Evolutionary conservation across 2,888 invertebrate genomes (phyloP).

Genomic region (Vandiemenella viatica): DNA sequence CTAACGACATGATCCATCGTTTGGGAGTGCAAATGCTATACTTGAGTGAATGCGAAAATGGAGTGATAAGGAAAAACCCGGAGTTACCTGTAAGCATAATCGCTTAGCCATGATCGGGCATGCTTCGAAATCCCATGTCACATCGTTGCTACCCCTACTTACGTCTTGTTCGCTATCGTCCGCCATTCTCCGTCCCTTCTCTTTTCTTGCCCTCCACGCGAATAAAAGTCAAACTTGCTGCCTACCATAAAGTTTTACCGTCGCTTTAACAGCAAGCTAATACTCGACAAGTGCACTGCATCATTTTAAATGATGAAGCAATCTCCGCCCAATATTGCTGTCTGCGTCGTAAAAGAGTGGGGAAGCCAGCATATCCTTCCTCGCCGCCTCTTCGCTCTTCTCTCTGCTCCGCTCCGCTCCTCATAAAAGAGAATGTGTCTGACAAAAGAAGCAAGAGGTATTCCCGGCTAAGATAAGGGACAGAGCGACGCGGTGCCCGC

Average conservation of each 20-base stretch:
- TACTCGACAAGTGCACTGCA: conserved; percentile 5
- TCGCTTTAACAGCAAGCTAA: conserved; percentile 4
- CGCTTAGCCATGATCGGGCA: too few relatives aligned
- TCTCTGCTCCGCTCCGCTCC: neutral
- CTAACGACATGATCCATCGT: too few relatives aligned
- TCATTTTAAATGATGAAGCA: conserved; percentile 5
- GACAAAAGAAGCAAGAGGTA: neutral
- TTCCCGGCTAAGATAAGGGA: too few relatives aligned
- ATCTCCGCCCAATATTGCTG: conserved; percentile 4
- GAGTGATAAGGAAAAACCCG: too few relatives aligned
- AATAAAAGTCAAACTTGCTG: neutral
- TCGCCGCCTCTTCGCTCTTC: neutral
- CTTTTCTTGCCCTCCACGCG: neutral
- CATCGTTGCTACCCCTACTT: too few relatives aligned
- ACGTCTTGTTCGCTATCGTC: too few relatives aligned
- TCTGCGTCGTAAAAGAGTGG: conserved; percentile 1
- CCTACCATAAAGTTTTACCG: conserved; percentile 3
- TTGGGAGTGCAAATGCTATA: too few relatives aligned
- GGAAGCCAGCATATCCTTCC: conserved; percentile 1
- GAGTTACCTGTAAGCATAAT: too few relatives aligned
- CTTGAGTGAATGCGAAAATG: too few relatives aligned
- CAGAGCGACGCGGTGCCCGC: neutral
- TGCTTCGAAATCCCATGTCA: too few relatives aligned
- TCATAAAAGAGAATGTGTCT: neutral
- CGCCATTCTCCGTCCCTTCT: neutral